Evolutionary conservation across 2,797 vertebrate genomes (phyloP).

Genomic region (Poeciliopsis presidionis): DNA sequence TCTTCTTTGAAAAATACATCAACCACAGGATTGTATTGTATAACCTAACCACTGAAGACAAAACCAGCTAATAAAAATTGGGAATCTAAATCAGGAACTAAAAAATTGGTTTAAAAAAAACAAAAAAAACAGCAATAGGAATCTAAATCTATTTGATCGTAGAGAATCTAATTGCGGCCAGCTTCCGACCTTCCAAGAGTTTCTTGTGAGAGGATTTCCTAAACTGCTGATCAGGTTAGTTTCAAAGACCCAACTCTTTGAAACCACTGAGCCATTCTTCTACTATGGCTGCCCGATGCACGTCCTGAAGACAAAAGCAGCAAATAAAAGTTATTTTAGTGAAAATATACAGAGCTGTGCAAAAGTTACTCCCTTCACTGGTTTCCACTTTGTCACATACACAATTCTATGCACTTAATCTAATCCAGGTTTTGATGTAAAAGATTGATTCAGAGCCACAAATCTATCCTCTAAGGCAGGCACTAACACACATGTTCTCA

Average conservation of each 20-base stretch:
- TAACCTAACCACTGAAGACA: background rate
- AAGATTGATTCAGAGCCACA: background rate
- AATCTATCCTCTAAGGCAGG: background rate
- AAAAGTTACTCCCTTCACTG: background rate
- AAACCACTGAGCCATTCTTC: conserved; percentile 86
- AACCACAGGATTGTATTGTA: background rate
- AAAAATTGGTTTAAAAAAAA: too few species aligned
- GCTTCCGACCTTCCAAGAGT: conserved; percentile 89
- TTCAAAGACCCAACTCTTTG: conserved; percentile 79
- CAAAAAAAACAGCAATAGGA: background rate
- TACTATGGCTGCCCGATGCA: conserved; percentile 83
- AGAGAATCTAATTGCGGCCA: background rate
- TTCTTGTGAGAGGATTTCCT: conserved; percentile 89
- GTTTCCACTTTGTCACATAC: background rate
- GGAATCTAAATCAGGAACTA: background rate
- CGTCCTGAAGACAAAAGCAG: conserved; percentile 50
- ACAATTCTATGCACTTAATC: background rate
- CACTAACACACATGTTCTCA: background rate
- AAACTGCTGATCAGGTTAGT: conserved; percentile 86
- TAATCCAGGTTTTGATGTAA: background rate
- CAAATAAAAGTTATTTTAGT: background rate
- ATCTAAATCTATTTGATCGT: background rate
- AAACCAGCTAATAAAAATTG: too few species aligned
- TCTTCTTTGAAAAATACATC: conserved; percentile 1
- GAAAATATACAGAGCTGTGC: background rate